Base-by-base conservation (phyloP, 2,888 invertebrate genomes). In the Microctonus hyperodae region DNA sequence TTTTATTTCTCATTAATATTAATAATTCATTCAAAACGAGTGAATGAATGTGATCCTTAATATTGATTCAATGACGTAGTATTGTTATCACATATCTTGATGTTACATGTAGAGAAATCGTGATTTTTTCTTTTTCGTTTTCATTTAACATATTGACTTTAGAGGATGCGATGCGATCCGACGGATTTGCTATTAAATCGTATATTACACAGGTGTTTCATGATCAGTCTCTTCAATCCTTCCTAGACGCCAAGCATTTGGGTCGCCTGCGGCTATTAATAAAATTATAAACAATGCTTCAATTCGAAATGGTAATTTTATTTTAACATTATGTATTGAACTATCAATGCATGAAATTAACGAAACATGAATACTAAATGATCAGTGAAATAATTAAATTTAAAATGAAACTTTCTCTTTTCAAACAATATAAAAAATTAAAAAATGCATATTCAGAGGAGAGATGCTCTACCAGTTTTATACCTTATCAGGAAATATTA, bases 201-300 rank as follows among this genome's bases (percentile, higher is more conserved):
- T 16, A 16, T 44, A 55, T 91, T 89, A 92, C 83, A 92, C 92
- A 73, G 92, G 91, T 83, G 92, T 92, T 85, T 92, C 92, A 81
- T 92, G 92, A 80, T 92, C 92, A 74, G 90, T 88, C 86, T 92
- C 92, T 84, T 92, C 92, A 85, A 92, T 92, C 79, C 92, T 88
- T 73, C 92, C 92, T 76, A 92, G 87, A 71, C 92, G 88, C 92
- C 92, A 92, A 72, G 92, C 92, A 84, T 92, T 92, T 68, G 91
- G 91, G 85, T 92, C 92, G 71, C 90, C 89, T 89, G 86, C 74
- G 75, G 84, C 83, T 82, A 77, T 58, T 67, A 22, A 67, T 69
- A 4, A 63, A 28, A 20, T n/a, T 16, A 44, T 44, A 44, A 44
- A 0, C 7, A 44, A n/a, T 44, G 1, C 16, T 44, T 16, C 5